Conservation (phyloP, 1,140 invertebrate genomes). For the Apis dorsata region DNA sequence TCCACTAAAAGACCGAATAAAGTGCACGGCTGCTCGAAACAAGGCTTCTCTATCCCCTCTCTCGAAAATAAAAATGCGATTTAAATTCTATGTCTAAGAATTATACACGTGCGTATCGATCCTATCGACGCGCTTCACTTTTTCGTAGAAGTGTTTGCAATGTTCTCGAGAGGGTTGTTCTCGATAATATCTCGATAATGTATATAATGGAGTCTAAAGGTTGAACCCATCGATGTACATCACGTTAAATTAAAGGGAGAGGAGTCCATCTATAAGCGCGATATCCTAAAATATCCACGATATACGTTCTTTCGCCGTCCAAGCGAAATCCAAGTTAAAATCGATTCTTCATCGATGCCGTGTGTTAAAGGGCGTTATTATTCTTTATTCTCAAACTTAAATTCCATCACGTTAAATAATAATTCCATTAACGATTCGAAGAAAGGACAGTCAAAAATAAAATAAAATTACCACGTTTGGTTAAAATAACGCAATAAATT, state of each 20-base stretch:
- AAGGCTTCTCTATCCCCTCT: too few relatives aligned
- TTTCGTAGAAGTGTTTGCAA: background rate
- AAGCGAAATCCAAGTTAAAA: too few relatives aligned
- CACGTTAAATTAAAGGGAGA: slow-evolving; percentile 10
- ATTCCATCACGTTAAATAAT: too few relatives aligned
- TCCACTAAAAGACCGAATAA: background rate
- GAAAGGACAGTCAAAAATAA: background rate
- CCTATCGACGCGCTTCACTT: background rate
- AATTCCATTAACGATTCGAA: background rate
- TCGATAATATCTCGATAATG: slow-evolving; percentile 8
- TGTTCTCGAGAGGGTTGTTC: background rate
- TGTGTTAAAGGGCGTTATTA: too few relatives aligned
- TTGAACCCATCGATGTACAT: slow-evolving; percentile 25
- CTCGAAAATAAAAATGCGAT: too few relatives aligned
- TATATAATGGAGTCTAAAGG: slow-evolving; percentile 17
- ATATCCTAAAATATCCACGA: background rate
- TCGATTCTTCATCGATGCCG: too few relatives aligned
- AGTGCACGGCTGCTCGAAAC: background rate
- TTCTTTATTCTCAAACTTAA: too few relatives aligned
- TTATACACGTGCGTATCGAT: background rate
- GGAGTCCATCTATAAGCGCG: background rate
- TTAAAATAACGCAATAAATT: slow-evolving; percentile 12
- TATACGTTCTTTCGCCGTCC: background rate
- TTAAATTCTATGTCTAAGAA: background rate
- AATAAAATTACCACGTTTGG: slow-evolving; percentile 8